phyloP scores from a whole-genome alignment of 2,888 invertebrate species.

The Endomychus coccineus region DNA sequence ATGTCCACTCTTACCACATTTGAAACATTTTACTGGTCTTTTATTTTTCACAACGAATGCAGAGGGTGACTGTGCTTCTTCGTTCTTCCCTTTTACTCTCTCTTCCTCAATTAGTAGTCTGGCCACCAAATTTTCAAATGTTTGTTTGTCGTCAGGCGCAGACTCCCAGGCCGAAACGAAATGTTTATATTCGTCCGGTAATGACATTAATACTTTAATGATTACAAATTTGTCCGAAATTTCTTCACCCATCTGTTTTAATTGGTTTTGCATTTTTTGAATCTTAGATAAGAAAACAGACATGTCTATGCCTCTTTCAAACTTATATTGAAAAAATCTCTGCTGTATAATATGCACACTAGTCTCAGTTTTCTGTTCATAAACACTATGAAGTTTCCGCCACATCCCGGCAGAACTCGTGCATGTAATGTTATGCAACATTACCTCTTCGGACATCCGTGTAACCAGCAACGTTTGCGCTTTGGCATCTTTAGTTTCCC shows the following conservation, averaged over 20 bases:
- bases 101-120: too few species aligned
- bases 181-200: slow-evolving; percentile 20
- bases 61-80: slow-evolving; percentile 2
- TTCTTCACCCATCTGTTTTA: slow-evolving; percentile 21
- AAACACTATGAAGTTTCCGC: slow-evolving; percentile 21
- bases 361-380: slow-evolving; percentile 32
- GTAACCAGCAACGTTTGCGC: too few species aligned
- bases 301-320: slow-evolving; percentile 23
- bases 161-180: slow-evolving; percentile 26
- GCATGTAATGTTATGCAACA: slow-evolving; percentile 23
- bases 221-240: slow-evolving; percentile 22
- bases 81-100: slow-evolving; percentile 15
- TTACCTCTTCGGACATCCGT: too few species aligned
- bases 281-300: slow-evolving; percentile 20
- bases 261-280: slow-evolving; percentile 18
- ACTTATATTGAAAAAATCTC: slow-evolving; percentile 30
- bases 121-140: slow-evolving; percentile 21
- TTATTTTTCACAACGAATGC: slow-evolving; percentile 8
- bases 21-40: slow-evolving; percentile 18
- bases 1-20: slow-evolving; percentile 16
- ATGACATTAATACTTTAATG: slow-evolving; percentile 21
- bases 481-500: too few species aligned
- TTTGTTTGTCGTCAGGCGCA: slow-evolving; percentile 20
- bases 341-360: slow-evolving; percentile 34
- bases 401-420: slow-evolving; percentile 24